phyloP scores from a whole-genome alignment of 2,113 vertebrate genomes.

The Dipodomys stephensi region DNA sequence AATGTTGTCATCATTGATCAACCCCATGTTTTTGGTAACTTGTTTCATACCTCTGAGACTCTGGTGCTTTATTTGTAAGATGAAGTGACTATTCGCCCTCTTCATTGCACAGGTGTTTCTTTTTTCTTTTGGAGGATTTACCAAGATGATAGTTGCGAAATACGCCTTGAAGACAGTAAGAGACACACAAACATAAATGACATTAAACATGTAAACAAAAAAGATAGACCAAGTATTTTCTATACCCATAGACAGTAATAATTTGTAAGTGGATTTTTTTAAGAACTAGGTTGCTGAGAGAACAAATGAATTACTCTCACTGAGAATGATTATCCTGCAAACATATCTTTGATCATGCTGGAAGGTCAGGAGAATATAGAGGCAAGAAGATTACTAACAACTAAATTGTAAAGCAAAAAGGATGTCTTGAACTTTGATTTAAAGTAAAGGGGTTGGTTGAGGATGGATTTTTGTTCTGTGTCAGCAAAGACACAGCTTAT shows the following conservation, averaged over 20 bases:
- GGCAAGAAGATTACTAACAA: background rate
- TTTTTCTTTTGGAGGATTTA: background rate
- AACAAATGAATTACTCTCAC: background rate
- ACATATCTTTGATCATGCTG: background rate
- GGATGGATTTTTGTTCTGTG: background rate
- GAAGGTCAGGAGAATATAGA: no score
- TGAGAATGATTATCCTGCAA: background rate
- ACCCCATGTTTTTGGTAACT: background rate
- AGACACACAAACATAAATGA: slow-evolving; percentile 24
- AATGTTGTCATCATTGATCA: background rate
- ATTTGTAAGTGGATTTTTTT: slow-evolving; percentile 20
- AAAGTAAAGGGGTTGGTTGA: background rate
- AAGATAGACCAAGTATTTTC: background rate
- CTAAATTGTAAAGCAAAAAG: slow-evolving; percentile 2
- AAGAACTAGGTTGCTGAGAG: background rate
- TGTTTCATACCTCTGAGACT: background rate
- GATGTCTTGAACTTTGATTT: background rate
- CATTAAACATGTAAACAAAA: slow-evolving; percentile 20
- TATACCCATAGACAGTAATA: background rate
- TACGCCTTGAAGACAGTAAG: background rate
- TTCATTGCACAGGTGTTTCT: background rate
- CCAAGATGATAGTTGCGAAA: background rate
- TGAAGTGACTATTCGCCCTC: background rate
- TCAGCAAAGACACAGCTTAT: slow-evolving; percentile 3
- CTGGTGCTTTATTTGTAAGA: slow-evolving; percentile 13